Conservation (phyloP, 2,797 vertebrate genomes). For the Nyctalus aviator region DNA sequence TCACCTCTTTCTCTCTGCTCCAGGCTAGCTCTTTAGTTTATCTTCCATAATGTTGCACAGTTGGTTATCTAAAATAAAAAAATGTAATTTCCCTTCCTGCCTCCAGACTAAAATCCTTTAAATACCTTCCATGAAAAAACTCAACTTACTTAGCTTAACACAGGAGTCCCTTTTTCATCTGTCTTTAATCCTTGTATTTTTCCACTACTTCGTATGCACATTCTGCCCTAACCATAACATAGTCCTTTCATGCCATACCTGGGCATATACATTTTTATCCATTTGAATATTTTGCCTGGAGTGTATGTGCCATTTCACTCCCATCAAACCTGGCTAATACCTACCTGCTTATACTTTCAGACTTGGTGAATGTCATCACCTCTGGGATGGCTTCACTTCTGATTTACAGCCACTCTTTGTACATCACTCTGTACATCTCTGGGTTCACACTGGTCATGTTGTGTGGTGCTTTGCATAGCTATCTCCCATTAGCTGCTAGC, state of each 20-base stretch:
- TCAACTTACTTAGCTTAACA: slow-evolving; percentile 1
- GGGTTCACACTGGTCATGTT: background rate
- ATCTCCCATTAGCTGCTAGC: background rate
- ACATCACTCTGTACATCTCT: background rate
- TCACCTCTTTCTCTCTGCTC: background rate
- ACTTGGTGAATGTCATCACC: background rate
- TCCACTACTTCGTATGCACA: background rate
- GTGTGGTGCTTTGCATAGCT: background rate
- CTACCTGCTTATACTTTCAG: slow-evolving; percentile 5
- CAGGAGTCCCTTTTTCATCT: background rate
- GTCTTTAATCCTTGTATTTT: background rate
- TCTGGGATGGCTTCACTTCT: background rate
- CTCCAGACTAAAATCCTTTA: background rate
- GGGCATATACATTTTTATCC: background rate
- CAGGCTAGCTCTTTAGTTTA: background rate
- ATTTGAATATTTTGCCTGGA: background rate
- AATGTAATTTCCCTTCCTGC: background rate
- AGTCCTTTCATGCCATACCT: background rate
- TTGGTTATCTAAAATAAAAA: slow-evolving; percentile 30
- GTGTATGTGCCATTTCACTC: background rate
- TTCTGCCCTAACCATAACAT: background rate
- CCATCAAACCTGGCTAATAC: background rate
- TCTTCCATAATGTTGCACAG: background rate
- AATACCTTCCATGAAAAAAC: background rate
- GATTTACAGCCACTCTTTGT: background rate